These are phyloP conservation scores for Pocota personata DNA, from an alignment of 2,888 invertebrate species.

Conservation along the genomic window DNA sequence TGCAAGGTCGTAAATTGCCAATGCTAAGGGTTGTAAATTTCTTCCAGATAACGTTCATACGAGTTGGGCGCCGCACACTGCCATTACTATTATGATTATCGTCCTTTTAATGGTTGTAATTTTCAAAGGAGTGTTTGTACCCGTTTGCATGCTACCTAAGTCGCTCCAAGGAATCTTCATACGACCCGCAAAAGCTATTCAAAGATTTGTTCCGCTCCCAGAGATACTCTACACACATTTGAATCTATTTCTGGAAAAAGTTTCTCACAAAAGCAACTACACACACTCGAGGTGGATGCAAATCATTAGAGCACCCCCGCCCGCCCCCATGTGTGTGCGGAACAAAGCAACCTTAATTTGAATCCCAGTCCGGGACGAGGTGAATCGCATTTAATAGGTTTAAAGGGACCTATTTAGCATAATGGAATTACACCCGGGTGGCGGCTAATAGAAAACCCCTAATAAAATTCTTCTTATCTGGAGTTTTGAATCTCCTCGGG, in stretches of 20 bases:
- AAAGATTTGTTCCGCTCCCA: slow-evolving; percentile 66
- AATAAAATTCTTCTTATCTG: slow-evolving; percentile 68
- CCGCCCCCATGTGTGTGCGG: slow-evolving; percentile 28
- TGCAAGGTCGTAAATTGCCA: slow-evolving; percentile 63
- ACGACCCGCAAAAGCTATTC: slow-evolving; percentile 65
- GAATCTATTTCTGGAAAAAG: slow-evolving; percentile 68
- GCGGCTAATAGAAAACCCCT: slow-evolving; percentile 73
- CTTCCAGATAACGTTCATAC: slow-evolving; percentile 61
- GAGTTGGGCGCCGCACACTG: slow-evolving; percentile 20
- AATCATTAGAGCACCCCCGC: slow-evolving; percentile 47
- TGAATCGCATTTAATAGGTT: slow-evolving; percentile 73
- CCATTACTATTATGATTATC: slow-evolving; percentile 71
- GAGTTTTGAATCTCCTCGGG: slow-evolving; percentile 51
- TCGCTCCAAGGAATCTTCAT: slow-evolving; percentile 42
- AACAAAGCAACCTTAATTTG: slow-evolving; percentile 69
- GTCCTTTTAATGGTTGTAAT: slow-evolving; percentile 71
- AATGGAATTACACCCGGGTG: slow-evolving; percentile 72
- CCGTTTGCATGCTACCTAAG: slow-evolving; percentile 28
- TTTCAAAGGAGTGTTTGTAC: slow-evolving; percentile 58
- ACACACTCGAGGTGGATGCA: slow-evolving; percentile 54
- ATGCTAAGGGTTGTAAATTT: slow-evolving; percentile 66
- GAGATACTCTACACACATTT: slow-evolving; percentile 46
- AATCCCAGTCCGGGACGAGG: slow-evolving; percentile 49
- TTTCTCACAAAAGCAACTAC: slow-evolving; percentile 43
- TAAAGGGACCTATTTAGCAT: slow-evolving; percentile 74